Conservation (phyloP, 2,113 vertebrate species). For the Cyphomyrus discorhynchus region DNA sequence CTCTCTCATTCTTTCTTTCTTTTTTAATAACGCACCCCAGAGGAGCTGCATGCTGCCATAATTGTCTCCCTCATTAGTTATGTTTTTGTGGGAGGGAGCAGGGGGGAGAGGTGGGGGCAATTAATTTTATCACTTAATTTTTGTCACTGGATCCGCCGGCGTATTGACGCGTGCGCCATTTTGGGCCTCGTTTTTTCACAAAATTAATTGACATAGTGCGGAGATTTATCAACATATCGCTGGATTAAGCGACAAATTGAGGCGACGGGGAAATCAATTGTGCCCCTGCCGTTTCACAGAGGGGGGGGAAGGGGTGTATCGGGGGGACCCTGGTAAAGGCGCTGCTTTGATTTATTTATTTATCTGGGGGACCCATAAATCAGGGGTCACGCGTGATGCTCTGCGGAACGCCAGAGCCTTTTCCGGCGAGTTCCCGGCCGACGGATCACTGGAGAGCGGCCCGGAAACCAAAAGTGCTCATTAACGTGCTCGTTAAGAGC, state of each 20-base stretch:
- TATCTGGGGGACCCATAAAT: constrained; percentile 64
- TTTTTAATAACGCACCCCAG: constrained; percentile 57
- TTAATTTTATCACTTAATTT: constrained; percentile 76
- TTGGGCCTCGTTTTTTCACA: constrained; percentile 59
- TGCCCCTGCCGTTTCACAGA: constrained; percentile 53
- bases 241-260: constrained; percentile 62
- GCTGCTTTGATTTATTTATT: constrained; percentile 70
- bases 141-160: constrained; percentile 60
- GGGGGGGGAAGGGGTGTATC: constrained; percentile 12
- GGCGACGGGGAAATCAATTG: constrained; percentile 74
- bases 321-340: constrained; percentile 51
- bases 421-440: neutral
- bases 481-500: neutral
- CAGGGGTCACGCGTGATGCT: constrained; percentile 65
- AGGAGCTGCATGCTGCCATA: constrained; percentile 66
- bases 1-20: constrained; percentile 51
- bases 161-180: constrained; percentile 58
- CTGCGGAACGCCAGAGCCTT: constrained; percentile 44
- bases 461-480: neutral
- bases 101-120: constrained; percentile 59
- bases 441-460: neutral
- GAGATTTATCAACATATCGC: constrained; percentile 34
- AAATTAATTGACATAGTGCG: constrained; percentile 73
- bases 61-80: constrained; percentile 72
- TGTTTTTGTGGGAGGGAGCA: constrained; percentile 62